Conservation (phyloP, 64 coral and sea anemone species). For the Montipora efflorescens region DNA sequence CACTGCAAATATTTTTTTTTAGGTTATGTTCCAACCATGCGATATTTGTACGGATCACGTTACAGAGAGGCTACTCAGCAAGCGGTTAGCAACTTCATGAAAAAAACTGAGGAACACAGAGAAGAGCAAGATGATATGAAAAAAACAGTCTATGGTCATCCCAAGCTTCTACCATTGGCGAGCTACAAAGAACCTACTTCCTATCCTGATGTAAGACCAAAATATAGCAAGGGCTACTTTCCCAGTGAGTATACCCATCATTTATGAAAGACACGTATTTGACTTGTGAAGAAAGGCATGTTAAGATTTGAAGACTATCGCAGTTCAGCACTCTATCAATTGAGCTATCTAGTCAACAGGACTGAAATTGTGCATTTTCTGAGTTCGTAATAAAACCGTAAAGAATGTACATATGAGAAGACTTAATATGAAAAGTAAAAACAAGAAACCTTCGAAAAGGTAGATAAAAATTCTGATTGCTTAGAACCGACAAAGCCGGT, state of each 20-base stretch:
- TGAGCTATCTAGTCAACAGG: too few relatives aligned
- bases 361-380: too few relatives aligned
- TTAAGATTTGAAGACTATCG: too few relatives aligned
- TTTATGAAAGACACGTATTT: neutral
- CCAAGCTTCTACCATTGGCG: conserved; percentile 33
- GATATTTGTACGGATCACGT: conserved; percentile 87
- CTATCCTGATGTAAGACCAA: conserved; percentile 88
- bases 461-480: too few relatives aligned
- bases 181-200: conserved; percentile 74
- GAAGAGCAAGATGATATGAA: conserved; percentile 67
- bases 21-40: conserved; percentile 92
- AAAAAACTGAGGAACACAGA: conserved; percentile 74
- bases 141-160: conserved; percentile 71
- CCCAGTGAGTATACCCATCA: conserved; percentile 73
- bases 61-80: conserved; percentile 95
- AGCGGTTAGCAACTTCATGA: conserved; percentile 84
- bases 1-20: neutral
- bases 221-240: conserved; percentile 86
- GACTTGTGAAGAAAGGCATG: too few relatives aligned
- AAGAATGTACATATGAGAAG: too few relatives aligned
- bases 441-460: too few relatives aligned
- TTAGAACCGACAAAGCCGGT: too few relatives aligned
- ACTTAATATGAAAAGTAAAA: too few relatives aligned
- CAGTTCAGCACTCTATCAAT: too few relatives aligned
- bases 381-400: too few relatives aligned